Evolutionary conservation across 2,888 invertebrate species (phyloP), one percentile per base, ranked within the genome.

Genomic region (Nipponacmea schrenckii): DNA sequence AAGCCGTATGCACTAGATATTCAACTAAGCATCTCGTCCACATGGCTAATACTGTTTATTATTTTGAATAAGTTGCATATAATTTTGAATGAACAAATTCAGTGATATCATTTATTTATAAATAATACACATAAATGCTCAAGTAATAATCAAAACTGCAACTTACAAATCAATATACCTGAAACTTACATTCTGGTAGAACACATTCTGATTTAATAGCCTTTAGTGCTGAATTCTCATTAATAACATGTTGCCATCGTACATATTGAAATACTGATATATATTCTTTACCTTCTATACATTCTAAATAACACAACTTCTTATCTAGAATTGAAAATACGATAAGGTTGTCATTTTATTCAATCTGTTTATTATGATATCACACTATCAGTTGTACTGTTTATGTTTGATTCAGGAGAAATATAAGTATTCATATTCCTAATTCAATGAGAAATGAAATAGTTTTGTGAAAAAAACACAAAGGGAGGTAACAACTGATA

Each of bases 171-270:
- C 1, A 27, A n/a, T 65, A 27, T 45, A 26, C 39, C 15, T 44
- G 4, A 39, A 24, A 72, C 81, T 79, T 74, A 89, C 89, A 90
- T 64, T 91, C 90, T 24, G 94, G 94, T 81, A 94, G 91, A 67
- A 94, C 92, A 83, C 92, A 92, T 84, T 94, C 94, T 46, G 91
- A 90, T 79, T 93, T 90, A 17, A 94, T 88, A 78, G 93, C 90
- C 83, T 92, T 92, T 17, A 94, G 91, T 82, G 94, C 94, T 84
- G 92, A 90, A 79, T 93, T 91, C 85, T 94, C 94, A 77, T 93
- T 91, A 27, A 94, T 90, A 76, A 94, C 90, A 88, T 94, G 92
- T 80, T 92, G 92, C 72, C 93, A 91, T 73, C 94, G 91, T 17
- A 94, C 87, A 3, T 91, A 90, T 83, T 91, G 90, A 83, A 94